Base-by-base conservation (phyloP, 2,113 vertebrate genomes). In the Terrapene triunguis region DNA sequence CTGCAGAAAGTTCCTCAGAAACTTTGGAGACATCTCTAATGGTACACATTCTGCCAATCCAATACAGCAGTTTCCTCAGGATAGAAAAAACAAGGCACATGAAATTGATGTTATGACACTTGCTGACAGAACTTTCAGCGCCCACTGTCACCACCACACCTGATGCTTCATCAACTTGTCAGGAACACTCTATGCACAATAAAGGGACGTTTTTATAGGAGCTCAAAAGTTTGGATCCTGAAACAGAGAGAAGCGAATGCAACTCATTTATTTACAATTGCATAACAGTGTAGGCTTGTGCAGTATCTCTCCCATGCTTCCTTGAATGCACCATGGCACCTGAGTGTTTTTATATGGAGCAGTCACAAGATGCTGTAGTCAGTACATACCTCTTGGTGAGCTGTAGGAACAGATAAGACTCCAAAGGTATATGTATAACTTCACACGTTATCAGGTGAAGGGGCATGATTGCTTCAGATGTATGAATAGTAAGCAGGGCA, bases 151-250 rank as follows among this genome's bases (percentile, higher is more conserved):
- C 42, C 22, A 44, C 79, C 84, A 27, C 48, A 47, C 0, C 1
- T 6, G 54, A 53, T 84, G 79, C 29, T 88, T 2, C 2, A 38
- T 27, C 8, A 79, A 24, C 38, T 76, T 10, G 38, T 47, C 69
- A 10, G 17, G 72, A 57, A 24, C 27, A 78, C 1, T 51, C 27
- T 35, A 32, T 62, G 59, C 59, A 27, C 25, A 42, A 54, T 0
- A 0, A 38, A 74, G 17, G 4, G 8, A 74, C 22, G 21, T 74
- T 74, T 42, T 74, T 16, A 3, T 1, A 29, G 82, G 74, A 1
- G 12, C 50, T 57, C 29, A 42, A 0, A 0, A 29, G 22, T 54
- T 0, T 14, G 9, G 12, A 4, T 1, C 80, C 51, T 74, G 82
- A 21, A 2, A 78, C 25, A 35, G 72, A 5, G 29, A 57, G 54